A percentile compares a stretch with the other conserved stretches of the same genome.
phyloP scores from a whole-genome alignment of 2,888 invertebrate species.

The Phalangium opilio region DNA sequence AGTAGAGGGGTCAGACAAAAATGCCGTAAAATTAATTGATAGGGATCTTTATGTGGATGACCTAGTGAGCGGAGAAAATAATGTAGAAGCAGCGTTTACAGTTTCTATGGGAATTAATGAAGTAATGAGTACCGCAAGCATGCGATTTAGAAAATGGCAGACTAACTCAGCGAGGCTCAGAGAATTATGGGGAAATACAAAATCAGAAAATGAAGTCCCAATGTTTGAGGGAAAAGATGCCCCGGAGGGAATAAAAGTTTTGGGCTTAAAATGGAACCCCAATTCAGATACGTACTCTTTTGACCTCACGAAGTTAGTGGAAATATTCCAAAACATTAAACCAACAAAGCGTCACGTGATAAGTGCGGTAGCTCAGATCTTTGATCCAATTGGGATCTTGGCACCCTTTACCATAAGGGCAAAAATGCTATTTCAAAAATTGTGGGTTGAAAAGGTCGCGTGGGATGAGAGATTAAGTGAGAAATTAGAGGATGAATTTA shows the following conservation, averaged over 20 bases:
- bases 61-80: neutral
- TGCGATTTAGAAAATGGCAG: slow-evolving; percentile 2
- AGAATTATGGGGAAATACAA: neutral
- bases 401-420: too few species aligned
- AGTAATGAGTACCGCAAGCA: neutral
- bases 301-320: neutral
- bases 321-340: too few species aligned
- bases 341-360: too few species aligned
- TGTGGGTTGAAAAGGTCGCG: too few species aligned
- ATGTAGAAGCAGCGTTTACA: neutral
- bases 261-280: slow-evolving; percentile 4
- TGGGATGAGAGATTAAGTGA: too few species aligned
- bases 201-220: too few species aligned
- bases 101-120: neutral
- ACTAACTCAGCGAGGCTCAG: neutral
- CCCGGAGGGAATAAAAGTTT: slow-evolving; percentile 1
- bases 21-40: neutral
- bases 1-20: neutral
- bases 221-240: neutral
- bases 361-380: too few species aligned
- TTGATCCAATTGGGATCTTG: too few species aligned
- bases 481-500: too few species aligned
- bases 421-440: too few species aligned
- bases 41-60: slow-evolving; percentile 3
- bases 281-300: neutral